Evolutionary conservation across 2,888 invertebrate genomes (phyloP), one percentile per base, ranked within the genome.

Genomic region (Nomada fabriciana): DNA sequence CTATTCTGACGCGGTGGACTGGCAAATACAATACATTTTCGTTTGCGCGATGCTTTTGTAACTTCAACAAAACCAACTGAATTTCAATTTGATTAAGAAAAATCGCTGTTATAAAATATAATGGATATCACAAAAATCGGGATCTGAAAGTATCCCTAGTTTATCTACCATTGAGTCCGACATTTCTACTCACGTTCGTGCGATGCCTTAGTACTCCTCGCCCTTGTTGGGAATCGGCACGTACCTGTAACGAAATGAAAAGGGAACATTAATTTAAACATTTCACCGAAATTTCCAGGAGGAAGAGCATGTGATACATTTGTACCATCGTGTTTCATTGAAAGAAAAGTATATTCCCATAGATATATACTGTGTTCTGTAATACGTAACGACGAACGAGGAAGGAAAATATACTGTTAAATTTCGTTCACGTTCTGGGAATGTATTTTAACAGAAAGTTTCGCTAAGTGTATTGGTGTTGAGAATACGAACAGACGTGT

Each of bases 391-490:
- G 0, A 5, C 18, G 4, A 15, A 15, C 10, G 15, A 15, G 23
- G 4, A 18, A 47, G n/a, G 55, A 29, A 68, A 68, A 63, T 52
- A 52, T 2, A 43, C 10, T 29, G 20, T 50, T 63, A 52, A 61
- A 59, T 18, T 69, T 42, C 42, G n/a, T 29, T 13, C 63, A 10
- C 52, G 18, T 43, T 11, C n/a, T 55, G 10, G 50, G 29, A 61
- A 25, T 57, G 68, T 80, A 61, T 74, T 42, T 70, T 74, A 47
- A 82, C 74, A 50, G 80, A 80, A 70, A 74, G 60, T 65, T 82
- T 80, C 69, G 18, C 42, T 20, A 25, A 52, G 42, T 25, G 61
- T 53, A 36, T 60, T 50, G 64, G 59, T 23, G 47, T 25, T 47
- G 63, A 52, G 68, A 52, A 59, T 59, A 59, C 57, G 61, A 68